Base-by-base conservation (phyloP, 2,888 invertebrate species). In the Ochropacha duplaris region DNA sequence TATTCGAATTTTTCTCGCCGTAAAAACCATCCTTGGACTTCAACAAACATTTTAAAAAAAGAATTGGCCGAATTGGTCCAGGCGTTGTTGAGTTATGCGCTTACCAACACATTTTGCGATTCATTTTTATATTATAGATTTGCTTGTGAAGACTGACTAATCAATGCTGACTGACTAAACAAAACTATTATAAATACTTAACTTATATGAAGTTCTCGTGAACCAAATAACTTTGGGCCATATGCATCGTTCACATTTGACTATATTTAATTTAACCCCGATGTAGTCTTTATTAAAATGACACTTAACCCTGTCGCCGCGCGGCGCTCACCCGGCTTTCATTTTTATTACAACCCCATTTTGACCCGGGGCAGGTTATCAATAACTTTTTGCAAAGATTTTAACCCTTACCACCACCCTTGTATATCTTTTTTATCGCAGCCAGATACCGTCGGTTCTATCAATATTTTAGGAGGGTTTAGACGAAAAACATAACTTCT, bases 391-490 rank as follows among this genome's bases (percentile, higher is more conserved):
- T 73, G 66, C 68, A 68, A 75, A 69, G 71, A 71, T 66, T 73
- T 69, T 65, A 69, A 64, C 68, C 66, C 67, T 57, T 56, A 39
- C 57, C 49, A 19, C 44, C 49, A 54, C 44, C 56, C 50, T 56
- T 68, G 64, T 68, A 69, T 73, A 71, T 71, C 75, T 74, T 74
- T 81, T 82, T 81, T 81, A 76, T 73, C 69, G 68, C 59, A 50
- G 49, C 49, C 55, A 54, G 50, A 36, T 58, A 55, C 64, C 59
- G 55, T 58, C 56, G 66, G 65, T 69, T 62, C 62, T 71, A 74
- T 78, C 77, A 77, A 78, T 80, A 78, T 76, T 76, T 31, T 65
- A 78, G 69, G 58, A 69, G 73, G 78, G 78, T 71, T 72, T 60
- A 72, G 66, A 64, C 59, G 68, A 65, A 72, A 76, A 72, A 71